Evolutionary conservation across 2,888 invertebrate genomes (phyloP).

Genomic region (Mesoligia furuncula): DNA sequence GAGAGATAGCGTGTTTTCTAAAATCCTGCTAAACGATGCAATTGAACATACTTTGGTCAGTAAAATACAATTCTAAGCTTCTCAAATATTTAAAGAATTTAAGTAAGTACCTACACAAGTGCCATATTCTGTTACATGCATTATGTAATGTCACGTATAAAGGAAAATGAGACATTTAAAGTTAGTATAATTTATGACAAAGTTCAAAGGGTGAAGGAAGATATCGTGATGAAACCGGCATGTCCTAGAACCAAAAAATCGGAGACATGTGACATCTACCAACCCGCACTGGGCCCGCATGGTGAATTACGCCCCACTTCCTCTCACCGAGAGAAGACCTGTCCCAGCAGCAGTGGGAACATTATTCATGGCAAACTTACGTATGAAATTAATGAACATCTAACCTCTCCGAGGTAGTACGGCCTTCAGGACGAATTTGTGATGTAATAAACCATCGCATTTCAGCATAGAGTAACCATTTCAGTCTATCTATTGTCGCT

Average conservation of each 20-base stretch:
- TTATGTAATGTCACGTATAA: no score
- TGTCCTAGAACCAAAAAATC: not conserved
- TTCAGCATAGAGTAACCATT: no score
- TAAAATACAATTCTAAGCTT: not conserved
- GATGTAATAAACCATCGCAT: not conserved
- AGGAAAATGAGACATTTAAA: not conserved
- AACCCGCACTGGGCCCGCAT: not conserved
- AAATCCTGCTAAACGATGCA: not conserved
- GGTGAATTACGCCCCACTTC: no score
- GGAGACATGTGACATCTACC: not conserved
- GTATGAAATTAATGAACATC: not conserved
- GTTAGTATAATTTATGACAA: not conserved
- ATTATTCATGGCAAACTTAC: not conserved
- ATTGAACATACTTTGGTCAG: not conserved
- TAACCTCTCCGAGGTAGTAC: not conserved
- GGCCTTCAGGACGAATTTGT: not conserved
- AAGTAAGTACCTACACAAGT: not conserved
- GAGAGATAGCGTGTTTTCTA: not conserved
- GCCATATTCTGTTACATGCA: not conserved
- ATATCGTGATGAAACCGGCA: not conserved
- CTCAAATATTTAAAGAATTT: no score
- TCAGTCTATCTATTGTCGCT: not conserved
- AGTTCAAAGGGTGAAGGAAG: not conserved
- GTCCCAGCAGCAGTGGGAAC: not conserved
- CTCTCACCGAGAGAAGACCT: not conserved